These are phyloP conservation scores for Resseliella maxima DNA, from an alignment of 2,888 invertebrate genomes.

Conservation along the genomic window DNA sequence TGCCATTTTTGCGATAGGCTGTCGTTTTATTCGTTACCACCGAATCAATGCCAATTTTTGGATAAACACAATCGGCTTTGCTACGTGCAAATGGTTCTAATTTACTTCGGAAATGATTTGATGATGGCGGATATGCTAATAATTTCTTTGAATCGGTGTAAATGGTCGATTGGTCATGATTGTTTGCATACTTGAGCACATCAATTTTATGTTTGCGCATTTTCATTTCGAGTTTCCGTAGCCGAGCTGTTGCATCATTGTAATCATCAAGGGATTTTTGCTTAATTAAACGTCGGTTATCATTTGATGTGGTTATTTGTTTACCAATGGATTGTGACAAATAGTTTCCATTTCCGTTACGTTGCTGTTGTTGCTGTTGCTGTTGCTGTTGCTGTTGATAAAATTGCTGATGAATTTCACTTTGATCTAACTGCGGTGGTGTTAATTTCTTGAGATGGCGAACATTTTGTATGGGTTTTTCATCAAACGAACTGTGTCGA, in stretches of 20 bases:
- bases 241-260: constrained; percentile 62
- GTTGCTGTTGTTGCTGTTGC: too few species aligned
- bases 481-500: neutral
- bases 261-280: constrained; percentile 9
- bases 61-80: constrained; percentile 4
- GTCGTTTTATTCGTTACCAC: neutral
- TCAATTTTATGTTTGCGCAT: constrained; percentile 63
- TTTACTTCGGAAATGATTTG: neutral
- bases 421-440: neutral
- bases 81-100: constrained; percentile 16
- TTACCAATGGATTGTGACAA: neutral
- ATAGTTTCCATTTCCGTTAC: constrained; percentile 11
- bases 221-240: constrained; percentile 63
- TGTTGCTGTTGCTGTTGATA: too few species aligned
- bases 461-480: neutral
- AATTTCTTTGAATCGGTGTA: neutral
- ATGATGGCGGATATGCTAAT: constrained; percentile 1
- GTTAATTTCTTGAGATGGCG: neutral
- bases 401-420: too few species aligned
- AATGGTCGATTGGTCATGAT: constrained; percentile 15
- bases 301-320: neutral
- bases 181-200: constrained; percentile 61
- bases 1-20: neutral
- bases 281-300: constrained; percentile 14
- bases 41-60: constrained; percentile 2